Base-by-base conservation (phyloP, 1,140 invertebrate species). In the Heliconius eleuchia region DNA sequence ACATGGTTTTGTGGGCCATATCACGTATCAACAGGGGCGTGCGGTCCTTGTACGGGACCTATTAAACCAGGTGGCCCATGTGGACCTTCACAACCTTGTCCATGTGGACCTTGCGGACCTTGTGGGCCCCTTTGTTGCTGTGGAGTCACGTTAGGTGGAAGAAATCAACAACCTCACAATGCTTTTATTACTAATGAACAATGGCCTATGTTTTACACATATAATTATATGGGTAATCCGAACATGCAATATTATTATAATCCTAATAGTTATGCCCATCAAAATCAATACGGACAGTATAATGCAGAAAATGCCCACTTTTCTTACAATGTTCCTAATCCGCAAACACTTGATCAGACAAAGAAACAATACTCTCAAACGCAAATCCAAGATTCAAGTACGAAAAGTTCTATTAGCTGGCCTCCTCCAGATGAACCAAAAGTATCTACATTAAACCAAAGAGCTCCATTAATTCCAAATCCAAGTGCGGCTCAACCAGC, bases 1-100 rank as follows among this genome's bases (percentile, higher is more conserved):
- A 86, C 82, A 23, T 89, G 88, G 88, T 88, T 87, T 72, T 89
- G 88, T 55, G 88, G 88, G 91, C 89, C 95, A 95, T 84, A 84
- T 34, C 81, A 84, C 71, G 80, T 84, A 30, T 34, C 78, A 30
- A 79, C 78, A 37, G 74, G 80, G 2, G 71, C 79, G 5, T 80
- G 73, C 71, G 76, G 79, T n/a, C 80, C 80, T n/a, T 83, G 81
- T 74, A 60, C 77, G 18, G 83, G 83, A 7, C 84, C 80, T 30
- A 80, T 82, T 18, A 77, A 70, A 57, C 71, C 82, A 19, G 82
- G 82, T 19, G 82, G 82, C 1, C 75, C 80, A 1, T 78, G 80
- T 74, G 84, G 82, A 9, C 84, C 80, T 8, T 19, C 78, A 1
- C 79, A 80, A 27, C 80, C 79, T 34, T 80, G 77, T 6, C 79